These are phyloP conservation scores for Pachliopta kotzebuea DNA, from an alignment of 2,888 invertebrate species.

Conservation along the genomic window DNA sequence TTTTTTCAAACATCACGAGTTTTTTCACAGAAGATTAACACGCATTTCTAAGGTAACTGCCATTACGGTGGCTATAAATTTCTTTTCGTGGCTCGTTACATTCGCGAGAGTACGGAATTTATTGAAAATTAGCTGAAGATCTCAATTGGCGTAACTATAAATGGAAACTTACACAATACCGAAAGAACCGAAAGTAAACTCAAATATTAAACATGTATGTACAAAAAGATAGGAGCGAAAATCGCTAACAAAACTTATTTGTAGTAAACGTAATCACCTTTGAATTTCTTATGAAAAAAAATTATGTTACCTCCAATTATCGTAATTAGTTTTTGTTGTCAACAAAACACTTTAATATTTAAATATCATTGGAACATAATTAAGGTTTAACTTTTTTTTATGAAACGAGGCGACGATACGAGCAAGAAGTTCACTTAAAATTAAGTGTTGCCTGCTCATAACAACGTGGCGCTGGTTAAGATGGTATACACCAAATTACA, in stretches of 20 bases:
- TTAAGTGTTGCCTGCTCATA: too few species aligned
- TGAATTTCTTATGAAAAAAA: neutral
- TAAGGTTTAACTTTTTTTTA: too few species aligned
- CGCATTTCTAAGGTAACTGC: conserved; percentile 73
- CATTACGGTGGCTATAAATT: conserved; percentile 74
- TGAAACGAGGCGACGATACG: too few species aligned
- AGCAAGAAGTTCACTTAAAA: too few species aligned
- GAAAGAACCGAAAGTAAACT: too few species aligned
- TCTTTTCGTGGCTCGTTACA: conserved; percentile 64
- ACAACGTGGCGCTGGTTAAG: too few species aligned
- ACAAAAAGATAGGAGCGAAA: neutral
- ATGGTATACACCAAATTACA: too few species aligned
- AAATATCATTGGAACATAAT: too few species aligned
- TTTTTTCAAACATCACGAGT: conserved; percentile 53
- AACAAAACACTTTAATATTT: too few species aligned
- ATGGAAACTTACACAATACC: conserved; percentile 20
- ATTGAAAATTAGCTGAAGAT: conserved; percentile 68
- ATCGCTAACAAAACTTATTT: neutral
- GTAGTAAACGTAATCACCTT: neutral
- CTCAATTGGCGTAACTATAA: conserved; percentile 19
- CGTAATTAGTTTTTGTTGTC: too few species aligned
- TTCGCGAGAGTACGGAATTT: conserved; percentile 72
- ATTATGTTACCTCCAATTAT: too few species aligned
- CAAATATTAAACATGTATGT: neutral
- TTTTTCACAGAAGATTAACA: conserved; percentile 76